Evolutionary conservation across 2,113 vertebrate species (phyloP).

Genomic region (Otocyon megalotis): DNA sequence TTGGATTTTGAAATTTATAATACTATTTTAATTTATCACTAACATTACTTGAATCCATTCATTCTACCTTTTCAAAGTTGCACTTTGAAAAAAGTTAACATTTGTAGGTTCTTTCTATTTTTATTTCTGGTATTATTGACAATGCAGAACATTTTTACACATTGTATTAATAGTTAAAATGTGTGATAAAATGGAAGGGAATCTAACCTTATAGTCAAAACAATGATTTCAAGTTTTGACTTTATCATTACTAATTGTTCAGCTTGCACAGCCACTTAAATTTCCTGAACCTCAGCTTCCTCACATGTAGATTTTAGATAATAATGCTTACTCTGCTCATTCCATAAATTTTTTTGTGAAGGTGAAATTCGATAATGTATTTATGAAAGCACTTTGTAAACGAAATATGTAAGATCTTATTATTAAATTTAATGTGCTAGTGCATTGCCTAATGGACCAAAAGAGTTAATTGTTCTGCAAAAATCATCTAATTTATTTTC

Average conservation of each 20-base stretch:
- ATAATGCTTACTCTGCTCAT: neutral
- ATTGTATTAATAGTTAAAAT: neutral
- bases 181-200: neutral
- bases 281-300: neutral
- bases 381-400: slow-evolving; percentile 59
- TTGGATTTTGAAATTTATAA: neutral
- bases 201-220: neutral
- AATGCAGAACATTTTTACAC: neutral
- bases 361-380: slow-evolving; percentile 59
- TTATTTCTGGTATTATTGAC: neutral
- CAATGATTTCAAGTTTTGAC: neutral
- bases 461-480: slow-evolving; percentile 68
- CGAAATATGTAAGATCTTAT: slow-evolving; percentile 52
- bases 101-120: neutral
- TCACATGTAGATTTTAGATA: neutral
- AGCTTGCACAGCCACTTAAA: neutral
- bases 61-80: neutral
- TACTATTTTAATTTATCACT: neutral
- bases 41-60: neutral
- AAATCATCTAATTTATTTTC: slow-evolving; percentile 70
- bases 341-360: slow-evolving; percentile 44
- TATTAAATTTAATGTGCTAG: slow-evolving; percentile 70
- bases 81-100: neutral
- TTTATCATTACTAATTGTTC: neutral
- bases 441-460: slow-evolving; percentile 62